A percentile compares a stretch with the other conserved stretches of the same genome.
Conservation (phyloP, 2,888 invertebrate species). For the Agriopis aurantiaria region DNA sequence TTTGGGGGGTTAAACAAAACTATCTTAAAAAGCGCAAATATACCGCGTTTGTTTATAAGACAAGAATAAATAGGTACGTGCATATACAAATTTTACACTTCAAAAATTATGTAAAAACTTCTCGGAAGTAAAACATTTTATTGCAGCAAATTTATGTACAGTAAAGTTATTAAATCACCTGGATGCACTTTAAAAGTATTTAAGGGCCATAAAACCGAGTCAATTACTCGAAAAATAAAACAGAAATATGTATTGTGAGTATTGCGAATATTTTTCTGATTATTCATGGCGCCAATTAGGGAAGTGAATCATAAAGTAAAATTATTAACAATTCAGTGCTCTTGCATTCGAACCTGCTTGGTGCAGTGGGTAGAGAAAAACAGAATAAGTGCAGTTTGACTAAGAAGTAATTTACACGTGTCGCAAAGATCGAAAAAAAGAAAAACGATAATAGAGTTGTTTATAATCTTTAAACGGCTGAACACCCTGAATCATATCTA, state of each 20-base stretch:
- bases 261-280: conserved; percentile 15
- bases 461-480: no score
- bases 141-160: conserved; percentile 2
- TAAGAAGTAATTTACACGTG: neutral
- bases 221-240: conserved; percentile 21
- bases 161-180: conserved; percentile 16
- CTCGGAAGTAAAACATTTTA: conserved; percentile 12
- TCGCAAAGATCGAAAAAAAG: no score
- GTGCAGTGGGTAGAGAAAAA: neutral
- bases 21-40: no score
- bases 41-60: no score
- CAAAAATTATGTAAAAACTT: conserved; percentile 8
- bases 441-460: no score
- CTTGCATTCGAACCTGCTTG: neutral
- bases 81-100: conserved; percentile 2
- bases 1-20: no score
- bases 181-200: conserved; percentile 16
- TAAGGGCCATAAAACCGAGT: conserved; percentile 7
- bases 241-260: neutral
- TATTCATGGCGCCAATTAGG: conserved; percentile 18
- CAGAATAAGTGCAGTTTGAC: neutral
- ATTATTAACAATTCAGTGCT: conserved; percentile 4
- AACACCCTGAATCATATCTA: no score
- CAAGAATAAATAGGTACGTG: no score
- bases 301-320: conserved; percentile 13